Evolutionary conservation across 2,888 invertebrate species (phyloP), one percentile per base, ranked within the genome.

Genomic region (Eledone cirrhosa): DNA sequence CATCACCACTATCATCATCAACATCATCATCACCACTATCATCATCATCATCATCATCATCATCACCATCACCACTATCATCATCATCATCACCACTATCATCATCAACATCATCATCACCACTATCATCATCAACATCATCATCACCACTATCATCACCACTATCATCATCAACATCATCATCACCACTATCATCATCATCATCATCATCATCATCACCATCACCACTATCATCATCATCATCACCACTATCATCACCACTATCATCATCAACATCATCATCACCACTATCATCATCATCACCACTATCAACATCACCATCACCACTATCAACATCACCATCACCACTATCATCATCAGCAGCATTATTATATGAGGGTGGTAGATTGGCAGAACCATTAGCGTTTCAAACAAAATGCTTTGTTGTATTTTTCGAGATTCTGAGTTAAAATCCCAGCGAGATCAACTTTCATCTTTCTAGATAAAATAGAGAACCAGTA

Each of bases 191-290:
- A n/a, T n/a, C n/a, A n/a, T n/a, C n/a, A n/a, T n/a, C n/a, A n/a
- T n/a, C 67, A 47, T 48, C 11, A 27, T 69, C 63, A 77, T 5
- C 59, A 63, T 77, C 77, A 77, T 77, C 77, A 77, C 59, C 77
- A 77, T 77, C 3, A 77, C 8, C 19, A 48, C 47, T 59, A 77
- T 77, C 72, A 2, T 77, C 72, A 77, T 77, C 19, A 80, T 31
- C 48, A n/a, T 77, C 80, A 29, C 59, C 74, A 31, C 29, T 75
- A 63, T 48, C 59, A 63, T 78, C 14, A 31, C 76, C 74, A 48
- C 79, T 80, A 53, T 82, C 82, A 53, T 80, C 79, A 33, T 77
- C 82, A 27, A 78, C 82, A 31, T 80, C 81, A 47, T 81, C 81
- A 72, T 76, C 77, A 41, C 53, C 80, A 69, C 63, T 78, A 48